Conservation (phyloP, 2,888 invertebrate genomes). For the Caenorhabditis afra region DNA sequence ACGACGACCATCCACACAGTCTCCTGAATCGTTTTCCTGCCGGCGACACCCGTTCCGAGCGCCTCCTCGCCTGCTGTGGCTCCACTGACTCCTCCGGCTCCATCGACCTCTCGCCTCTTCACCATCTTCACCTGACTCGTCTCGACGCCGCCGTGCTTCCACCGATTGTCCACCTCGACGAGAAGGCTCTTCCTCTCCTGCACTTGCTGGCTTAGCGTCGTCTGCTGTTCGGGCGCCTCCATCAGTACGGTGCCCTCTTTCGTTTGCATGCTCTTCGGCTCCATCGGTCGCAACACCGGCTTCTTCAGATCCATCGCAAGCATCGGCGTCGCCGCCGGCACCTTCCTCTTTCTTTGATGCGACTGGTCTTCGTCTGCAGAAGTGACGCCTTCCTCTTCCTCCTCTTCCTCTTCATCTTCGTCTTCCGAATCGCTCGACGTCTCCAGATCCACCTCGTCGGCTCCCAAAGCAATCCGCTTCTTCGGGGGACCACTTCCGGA, state of each 20-base stretch:
- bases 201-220: conserved; percentile 36
- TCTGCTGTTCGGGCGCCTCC: conserved; percentile 61
- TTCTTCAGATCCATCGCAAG: conserved; percentile 42
- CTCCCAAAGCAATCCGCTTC: conserved; percentile 18
- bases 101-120: conserved; percentile 17
- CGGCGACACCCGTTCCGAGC: conserved; percentile 7
- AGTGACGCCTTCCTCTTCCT: conserved; percentile 35
- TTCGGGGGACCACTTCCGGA: conserved; percentile 13
- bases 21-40: conserved; percentile 2
- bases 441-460: conserved; percentile 49
- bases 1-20: conserved; percentile 54
- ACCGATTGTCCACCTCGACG: conserved; percentile 62
- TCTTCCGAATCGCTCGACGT: conserved; percentile 37
- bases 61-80: too few species aligned
- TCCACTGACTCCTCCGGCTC: not conserved
- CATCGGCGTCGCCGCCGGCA: conserved; percentile 28
- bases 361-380: conserved; percentile 3
- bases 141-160: conserved; percentile 57
- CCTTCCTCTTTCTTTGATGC: not conserved
- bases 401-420: conserved; percentile 36
- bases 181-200: conserved; percentile 35
- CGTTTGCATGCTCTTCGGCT: conserved; percentile 45
- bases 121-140: conserved; percentile 50
- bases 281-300: conserved; percentile 53
- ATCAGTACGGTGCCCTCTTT: conserved; percentile 57